Evolutionary conservation across 2,888 invertebrate genomes (phyloP).

Genomic region (Penaeus monodon): DNA sequence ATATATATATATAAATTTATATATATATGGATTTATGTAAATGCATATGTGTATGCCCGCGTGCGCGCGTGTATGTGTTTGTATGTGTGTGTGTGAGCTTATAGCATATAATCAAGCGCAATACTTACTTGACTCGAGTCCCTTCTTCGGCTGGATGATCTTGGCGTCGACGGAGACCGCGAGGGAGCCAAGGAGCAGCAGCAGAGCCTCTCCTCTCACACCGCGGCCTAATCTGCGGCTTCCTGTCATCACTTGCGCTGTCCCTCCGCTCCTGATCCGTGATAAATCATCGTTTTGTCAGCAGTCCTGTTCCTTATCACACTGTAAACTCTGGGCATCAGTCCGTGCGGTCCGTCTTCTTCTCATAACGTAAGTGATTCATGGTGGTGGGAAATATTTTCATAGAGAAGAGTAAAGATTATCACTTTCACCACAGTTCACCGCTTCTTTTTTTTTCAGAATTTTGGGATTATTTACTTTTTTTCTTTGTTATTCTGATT

Average conservation of each 20-base stretch:
- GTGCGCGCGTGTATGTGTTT: background rate
- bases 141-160: conserved; percentile 29
- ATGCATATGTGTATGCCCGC: background rate
- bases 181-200: background rate
- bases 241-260: background rate
- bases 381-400: no score
- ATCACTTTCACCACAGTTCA: no score
- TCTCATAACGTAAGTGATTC: no score
- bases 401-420: no score
- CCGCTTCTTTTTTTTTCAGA: no score
- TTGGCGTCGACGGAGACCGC: conserved; percentile 10
- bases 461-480: no score
- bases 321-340: no score
- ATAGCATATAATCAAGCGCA: no score
- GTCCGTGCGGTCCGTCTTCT: no score
- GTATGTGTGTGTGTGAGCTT: background rate
- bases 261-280: background rate
- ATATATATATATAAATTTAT: background rate
- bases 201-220: background rate
- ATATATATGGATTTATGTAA: background rate
- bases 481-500: no score
- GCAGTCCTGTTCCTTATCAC: no score
- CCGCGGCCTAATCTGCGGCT: background rate
- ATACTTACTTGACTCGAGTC: conserved; percentile 38
- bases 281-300: no score